Conservation (phyloP, 2,888 invertebrate species). For the Volucella inanis region DNA sequence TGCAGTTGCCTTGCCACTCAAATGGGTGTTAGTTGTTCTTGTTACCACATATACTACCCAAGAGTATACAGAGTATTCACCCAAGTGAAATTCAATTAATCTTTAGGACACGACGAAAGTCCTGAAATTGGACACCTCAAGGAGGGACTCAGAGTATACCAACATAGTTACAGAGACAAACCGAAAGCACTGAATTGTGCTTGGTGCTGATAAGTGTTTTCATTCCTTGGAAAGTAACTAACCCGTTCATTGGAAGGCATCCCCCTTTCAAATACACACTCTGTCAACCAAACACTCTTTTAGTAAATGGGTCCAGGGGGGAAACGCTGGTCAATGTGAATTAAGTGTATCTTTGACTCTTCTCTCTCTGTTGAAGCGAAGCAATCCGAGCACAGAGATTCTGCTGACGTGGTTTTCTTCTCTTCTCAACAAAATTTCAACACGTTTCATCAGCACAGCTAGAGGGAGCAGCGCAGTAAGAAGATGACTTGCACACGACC, state of each 20-base stretch:
- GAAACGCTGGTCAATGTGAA: conserved; percentile 11
- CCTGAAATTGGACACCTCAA: conserved; percentile 69
- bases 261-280: background rate
- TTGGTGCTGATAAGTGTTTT: conserved; percentile 64
- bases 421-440: conserved; percentile 13
- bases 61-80: conserved; percentile 11
- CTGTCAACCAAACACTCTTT: conserved; percentile 57
- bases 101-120: conserved; percentile 67
- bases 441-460: conserved; percentile 20
- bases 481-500: too few relatives aligned
- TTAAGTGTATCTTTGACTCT: conserved; percentile 52
- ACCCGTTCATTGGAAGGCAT: conserved; percentile 58
- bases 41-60: conserved; percentile 21
- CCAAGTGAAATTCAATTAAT: conserved; percentile 72
- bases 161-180: background rate
- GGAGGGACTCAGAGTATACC: conserved; percentile 2
- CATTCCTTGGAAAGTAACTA: conserved; percentile 64
- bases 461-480: background rate
- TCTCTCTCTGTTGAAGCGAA: conserved; percentile 16
- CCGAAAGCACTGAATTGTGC: conserved; percentile 34
- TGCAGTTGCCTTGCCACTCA: conserved; percentile 59
- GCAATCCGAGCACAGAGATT: conserved; percentile 21
- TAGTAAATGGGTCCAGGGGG: conserved; percentile 12
- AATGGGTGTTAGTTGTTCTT: conserved; percentile 65
- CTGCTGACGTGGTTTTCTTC: conserved; percentile 56